These are phyloP conservation scores for Pontoporia blainvillei DNA, from an alignment of 2,113 vertebrate species.

Conservation along the genomic window DNA sequence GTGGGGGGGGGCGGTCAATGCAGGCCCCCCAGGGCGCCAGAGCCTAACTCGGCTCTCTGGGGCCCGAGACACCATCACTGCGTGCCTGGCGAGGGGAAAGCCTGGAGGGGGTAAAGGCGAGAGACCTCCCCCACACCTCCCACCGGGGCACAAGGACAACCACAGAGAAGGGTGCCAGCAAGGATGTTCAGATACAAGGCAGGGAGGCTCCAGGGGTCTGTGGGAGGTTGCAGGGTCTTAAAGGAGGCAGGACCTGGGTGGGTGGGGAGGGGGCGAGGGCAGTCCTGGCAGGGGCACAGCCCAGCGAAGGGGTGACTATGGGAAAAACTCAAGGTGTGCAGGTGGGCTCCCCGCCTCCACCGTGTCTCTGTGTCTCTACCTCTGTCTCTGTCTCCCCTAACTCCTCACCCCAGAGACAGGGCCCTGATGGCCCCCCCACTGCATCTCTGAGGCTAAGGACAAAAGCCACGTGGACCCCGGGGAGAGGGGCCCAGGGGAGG, in stretches of 20 bases:
- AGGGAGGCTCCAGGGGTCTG: accelerated
- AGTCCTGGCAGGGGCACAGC: too few relatives aligned
- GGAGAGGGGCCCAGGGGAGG: background rate
- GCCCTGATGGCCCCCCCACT: background rate
- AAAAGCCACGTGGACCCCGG: accelerated
- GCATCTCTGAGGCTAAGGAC: background rate
- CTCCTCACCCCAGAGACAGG: too few relatives aligned
- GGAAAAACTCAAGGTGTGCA: accelerated
- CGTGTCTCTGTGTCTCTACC: background rate
- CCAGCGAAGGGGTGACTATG: accelerated
- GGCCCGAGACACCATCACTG: accelerated
- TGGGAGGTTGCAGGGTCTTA: background rate
- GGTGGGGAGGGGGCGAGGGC: too few relatives aligned
- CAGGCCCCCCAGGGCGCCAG: accelerated
- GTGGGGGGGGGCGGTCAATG: too few relatives aligned
- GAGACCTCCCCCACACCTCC: background rate
- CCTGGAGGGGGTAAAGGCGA: background rate
- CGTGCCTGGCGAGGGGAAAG: accelerated
- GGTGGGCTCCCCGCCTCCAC: background rate
- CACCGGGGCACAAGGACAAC: accelerated
- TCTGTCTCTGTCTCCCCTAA: too few relatives aligned
- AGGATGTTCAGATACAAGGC: accelerated
- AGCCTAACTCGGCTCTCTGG: background rate
- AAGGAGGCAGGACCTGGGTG: background rate
- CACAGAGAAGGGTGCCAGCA: background rate